Conservation (phyloP, 2,888 invertebrate genomes). For the Melieria picta region DNA sequence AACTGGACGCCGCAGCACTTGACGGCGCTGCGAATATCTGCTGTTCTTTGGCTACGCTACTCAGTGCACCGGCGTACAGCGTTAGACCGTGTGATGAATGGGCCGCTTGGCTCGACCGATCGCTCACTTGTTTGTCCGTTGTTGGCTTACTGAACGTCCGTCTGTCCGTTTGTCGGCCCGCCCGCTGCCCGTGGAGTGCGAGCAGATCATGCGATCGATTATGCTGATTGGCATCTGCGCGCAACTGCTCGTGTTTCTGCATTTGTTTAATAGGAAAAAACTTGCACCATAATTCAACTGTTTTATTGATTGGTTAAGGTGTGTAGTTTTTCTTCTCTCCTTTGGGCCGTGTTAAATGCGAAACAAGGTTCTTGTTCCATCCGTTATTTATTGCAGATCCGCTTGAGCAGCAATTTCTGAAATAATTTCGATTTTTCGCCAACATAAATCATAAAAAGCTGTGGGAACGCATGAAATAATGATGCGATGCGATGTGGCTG, state of each 20-base stretch:
- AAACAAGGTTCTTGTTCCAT: constrained; percentile 41
- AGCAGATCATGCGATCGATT: background rate
- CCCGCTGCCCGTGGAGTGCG: too few species aligned
- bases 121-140: too few species aligned
- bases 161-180: too few species aligned
- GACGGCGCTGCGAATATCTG: too few species aligned
- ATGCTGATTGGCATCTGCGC: constrained; percentile 1
- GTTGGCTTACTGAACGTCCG: too few species aligned
- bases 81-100: too few species aligned
- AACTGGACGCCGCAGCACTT: too few species aligned
- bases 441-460: constrained; percentile 12
- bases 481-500: background rate
- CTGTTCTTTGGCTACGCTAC: too few species aligned
- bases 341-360: constrained; percentile 37
- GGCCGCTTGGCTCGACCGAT: too few species aligned
- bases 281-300: constrained; percentile 56
- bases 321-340: constrained; percentile 26
- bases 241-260: background rate
- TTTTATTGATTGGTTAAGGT: constrained; percentile 45
- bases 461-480: constrained; percentile 1
- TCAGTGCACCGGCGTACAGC: too few species aligned
- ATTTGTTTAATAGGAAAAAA: constrained; percentile 40
- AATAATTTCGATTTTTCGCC: background rate
- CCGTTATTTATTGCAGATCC: constrained; percentile 14
- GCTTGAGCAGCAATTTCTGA: background rate